Conservation (phyloP, 2,113 vertebrate genomes). For the Muntiacus reevesi region DNA sequence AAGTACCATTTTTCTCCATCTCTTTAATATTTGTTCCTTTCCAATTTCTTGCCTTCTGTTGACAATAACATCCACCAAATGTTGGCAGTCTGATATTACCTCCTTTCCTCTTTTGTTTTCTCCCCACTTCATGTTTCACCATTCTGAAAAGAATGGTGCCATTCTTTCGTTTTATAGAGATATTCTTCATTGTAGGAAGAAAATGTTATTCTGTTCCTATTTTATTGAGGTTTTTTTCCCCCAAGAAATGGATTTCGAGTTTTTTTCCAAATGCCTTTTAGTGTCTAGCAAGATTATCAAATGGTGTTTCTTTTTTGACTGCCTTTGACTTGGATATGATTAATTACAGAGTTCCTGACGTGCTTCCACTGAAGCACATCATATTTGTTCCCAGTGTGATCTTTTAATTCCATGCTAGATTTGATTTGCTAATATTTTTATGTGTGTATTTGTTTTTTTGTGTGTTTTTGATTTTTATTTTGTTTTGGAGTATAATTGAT, state of each 20-base stretch:
- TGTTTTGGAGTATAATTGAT: not conserved
- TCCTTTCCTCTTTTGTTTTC: not conserved
- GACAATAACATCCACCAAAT: not conserved
- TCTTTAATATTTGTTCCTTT: not conserved
- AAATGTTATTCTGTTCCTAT: not conserved
- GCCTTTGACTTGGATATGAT: not conserved
- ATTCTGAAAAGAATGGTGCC: not conserved
- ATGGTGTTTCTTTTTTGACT: not conserved
- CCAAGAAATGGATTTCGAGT: not conserved
- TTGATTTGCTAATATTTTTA: not conserved
- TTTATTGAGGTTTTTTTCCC: not conserved
- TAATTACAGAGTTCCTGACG: not conserved
- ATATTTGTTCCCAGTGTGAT: not conserved
- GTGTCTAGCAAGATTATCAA: slow-evolving; percentile 19
- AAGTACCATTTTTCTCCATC: not conserved
- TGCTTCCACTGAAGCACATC: not conserved
- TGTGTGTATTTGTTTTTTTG: not conserved
- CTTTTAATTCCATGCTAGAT: not conserved
- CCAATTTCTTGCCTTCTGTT: not conserved
- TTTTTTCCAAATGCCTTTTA: not conserved
- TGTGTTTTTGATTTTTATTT: not conserved
- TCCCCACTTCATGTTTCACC: slow-evolving; percentile 3
- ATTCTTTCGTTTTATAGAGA: slow-evolving; percentile 12
- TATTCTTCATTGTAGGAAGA: slow-evolving; percentile 3
- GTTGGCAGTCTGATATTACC: not conserved